A percentile compares a stretch with the other conserved stretches of the same genome.
Evolutionary conservation across 30 jellyfish, hydroid and myxozoan genomes (phyloP).

Genomic region (Aurelia aurita): DNA sequence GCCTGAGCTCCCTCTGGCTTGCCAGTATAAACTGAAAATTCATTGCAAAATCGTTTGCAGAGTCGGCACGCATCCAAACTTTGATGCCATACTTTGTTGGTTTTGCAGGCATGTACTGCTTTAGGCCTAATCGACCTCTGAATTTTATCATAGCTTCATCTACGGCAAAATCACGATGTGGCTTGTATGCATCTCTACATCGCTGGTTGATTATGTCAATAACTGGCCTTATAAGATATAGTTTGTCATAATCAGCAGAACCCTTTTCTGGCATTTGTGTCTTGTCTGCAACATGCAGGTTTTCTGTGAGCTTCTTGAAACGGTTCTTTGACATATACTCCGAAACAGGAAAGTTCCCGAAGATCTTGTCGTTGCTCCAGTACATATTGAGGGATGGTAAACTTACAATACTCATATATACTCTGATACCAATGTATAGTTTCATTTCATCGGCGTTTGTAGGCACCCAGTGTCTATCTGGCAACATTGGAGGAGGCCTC

Average conservation of each 20-base stretch:
- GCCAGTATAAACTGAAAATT: slow-evolving; percentile 11
- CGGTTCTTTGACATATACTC: slow-evolving; percentile 3
- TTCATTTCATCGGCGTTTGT: neutral
- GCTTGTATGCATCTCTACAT: slow-evolving; percentile 2
- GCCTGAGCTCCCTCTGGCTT: neutral
- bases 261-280: neutral
- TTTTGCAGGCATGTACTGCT: slow-evolving; percentile 45
- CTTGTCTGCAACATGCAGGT: neutral
- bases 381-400: neutral
- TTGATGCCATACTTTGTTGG: slow-evolving; percentile 36
- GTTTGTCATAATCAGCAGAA: neutral
- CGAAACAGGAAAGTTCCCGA: neutral
- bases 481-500: neutral
- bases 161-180: slow-evolving; percentile 16
- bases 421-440: neutral
- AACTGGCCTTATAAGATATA: slow-evolving; percentile 17
- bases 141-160: slow-evolving; percentile 35
- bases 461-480: neutral
- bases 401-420: neutral
- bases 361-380: neutral
- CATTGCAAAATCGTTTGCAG: slow-evolving; percentile 8
- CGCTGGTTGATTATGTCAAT: neutral
- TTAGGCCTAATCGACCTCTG: slow-evolving; percentile 1
- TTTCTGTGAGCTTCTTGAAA: neutral
- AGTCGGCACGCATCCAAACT: slow-evolving; percentile 25